Conservation (phyloP, 2,113 vertebrate species). For the Dasyprocta punctata region DNA sequence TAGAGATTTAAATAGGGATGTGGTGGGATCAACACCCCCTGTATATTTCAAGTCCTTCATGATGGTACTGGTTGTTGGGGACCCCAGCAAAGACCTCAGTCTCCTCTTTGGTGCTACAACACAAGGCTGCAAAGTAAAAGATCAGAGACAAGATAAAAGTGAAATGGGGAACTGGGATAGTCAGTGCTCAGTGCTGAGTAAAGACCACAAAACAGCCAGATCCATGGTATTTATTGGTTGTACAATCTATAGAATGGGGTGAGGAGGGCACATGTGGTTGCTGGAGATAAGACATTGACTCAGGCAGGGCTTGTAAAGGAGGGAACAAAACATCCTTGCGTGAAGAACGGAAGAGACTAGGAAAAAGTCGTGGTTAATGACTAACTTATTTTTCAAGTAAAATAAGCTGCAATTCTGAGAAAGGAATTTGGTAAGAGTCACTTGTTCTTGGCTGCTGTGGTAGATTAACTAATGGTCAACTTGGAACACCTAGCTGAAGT, state of each 20-base stretch:
- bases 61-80: neutral
- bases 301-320: no score
- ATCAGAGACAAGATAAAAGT: neutral
- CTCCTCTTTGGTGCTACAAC: neutral
- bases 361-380: no score
- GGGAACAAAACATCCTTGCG: no score
- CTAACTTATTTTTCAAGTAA: neutral
- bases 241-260: neutral
- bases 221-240: no score
- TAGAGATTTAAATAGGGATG: neutral
- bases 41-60: neutral
- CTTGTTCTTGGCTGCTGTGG: neutral
- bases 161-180: neutral
- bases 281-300: neutral
- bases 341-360: no score
- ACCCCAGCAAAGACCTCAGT: neutral
- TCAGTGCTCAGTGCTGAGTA: neutral
- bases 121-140: neutral
- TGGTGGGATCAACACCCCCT: neutral
- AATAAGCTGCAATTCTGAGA: neutral
- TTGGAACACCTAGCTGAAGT: no score
- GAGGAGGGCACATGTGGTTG: neutral
- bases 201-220: neutral
- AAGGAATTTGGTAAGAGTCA: neutral
- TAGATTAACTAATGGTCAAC: neutral